These are phyloP conservation scores for Archegozetes longisetosus DNA, from an alignment of 1,140 invertebrate species.

Conservation along the genomic window DNA sequence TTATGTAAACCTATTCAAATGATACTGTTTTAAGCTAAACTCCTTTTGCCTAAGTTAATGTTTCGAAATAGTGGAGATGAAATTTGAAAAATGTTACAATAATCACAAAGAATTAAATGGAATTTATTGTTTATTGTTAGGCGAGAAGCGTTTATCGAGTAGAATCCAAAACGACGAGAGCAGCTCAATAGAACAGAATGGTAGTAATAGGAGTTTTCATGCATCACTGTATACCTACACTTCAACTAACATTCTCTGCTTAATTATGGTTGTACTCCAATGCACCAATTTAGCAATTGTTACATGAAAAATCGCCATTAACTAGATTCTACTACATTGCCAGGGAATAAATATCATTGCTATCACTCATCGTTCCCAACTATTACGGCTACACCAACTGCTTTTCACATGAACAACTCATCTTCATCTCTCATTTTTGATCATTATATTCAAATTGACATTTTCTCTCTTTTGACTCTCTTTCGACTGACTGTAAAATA, in stretches of 20 bases:
- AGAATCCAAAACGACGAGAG: conserved; percentile 2
- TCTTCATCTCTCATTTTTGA: too few species aligned
- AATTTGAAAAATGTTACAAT: too few species aligned
- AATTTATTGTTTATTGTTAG: too few species aligned
- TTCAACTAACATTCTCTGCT: background rate
- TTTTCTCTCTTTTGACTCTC: background rate
- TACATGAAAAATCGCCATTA: background rate
- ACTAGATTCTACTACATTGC: background rate
- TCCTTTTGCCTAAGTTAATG: too few species aligned
- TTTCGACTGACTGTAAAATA: background rate
- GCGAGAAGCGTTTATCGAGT: conserved; percentile 4
- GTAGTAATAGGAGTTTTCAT: background rate
- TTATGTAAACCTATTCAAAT: too few species aligned
- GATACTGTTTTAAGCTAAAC: too few species aligned
- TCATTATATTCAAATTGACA: background rate
- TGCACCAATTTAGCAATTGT: background rate
- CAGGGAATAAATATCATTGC: too few species aligned
- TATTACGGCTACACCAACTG: too few species aligned
- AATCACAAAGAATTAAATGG: too few species aligned
- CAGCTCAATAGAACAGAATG: background rate
- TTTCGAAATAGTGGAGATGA: too few species aligned
- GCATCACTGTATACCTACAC: background rate
- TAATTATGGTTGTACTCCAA: background rate
- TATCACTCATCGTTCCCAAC: too few species aligned
- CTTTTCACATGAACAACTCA: too few species aligned